Conservation (phyloP, 2,797 vertebrate genomes). For the Uromys caudimaculatus region DNA sequence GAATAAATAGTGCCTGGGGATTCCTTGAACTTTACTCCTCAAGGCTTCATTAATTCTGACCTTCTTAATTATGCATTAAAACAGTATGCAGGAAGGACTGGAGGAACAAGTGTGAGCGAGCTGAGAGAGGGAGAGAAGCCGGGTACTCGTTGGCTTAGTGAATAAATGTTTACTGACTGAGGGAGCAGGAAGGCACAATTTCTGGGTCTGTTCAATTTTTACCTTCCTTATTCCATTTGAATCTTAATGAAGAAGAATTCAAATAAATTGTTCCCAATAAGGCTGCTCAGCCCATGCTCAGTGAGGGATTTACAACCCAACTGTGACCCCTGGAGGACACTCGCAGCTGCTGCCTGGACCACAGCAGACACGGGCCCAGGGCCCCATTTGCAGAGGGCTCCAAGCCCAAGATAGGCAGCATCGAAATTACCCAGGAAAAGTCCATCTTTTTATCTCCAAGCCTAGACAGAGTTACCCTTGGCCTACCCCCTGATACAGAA, state of each 20-base stretch:
- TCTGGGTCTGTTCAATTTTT: slow-evolving; percentile 88
- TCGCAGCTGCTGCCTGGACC: slow-evolving; percentile 55
- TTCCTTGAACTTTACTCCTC: slow-evolving; percentile 93
- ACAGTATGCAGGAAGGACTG: slow-evolving; percentile 86
- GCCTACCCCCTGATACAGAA: background rate
- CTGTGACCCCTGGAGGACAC: slow-evolving; percentile 90
- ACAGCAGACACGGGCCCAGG: accelerated
- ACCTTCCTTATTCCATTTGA: slow-evolving; percentile 87
- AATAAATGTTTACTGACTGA: slow-evolving; percentile 89
- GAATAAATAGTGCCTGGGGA: slow-evolving; percentile 92
- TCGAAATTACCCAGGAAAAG: background rate
- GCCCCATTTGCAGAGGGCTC: background rate
- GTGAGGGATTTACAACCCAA: slow-evolving; percentile 86
- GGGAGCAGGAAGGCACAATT: slow-evolving; percentile 85
- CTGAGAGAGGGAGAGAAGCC: slow-evolving; percentile 40
- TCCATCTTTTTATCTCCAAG: background rate
- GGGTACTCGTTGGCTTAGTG: slow-evolving; percentile 78
- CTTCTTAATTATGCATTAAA: slow-evolving; percentile 95
- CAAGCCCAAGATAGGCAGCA: background rate
- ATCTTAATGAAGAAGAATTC: slow-evolving; percentile 89
- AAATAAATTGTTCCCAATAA: slow-evolving; percentile 85
- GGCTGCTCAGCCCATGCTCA: slow-evolving; percentile 78
- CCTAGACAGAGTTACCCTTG: background rate
- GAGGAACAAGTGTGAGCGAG: slow-evolving; percentile 75
- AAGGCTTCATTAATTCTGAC: slow-evolving; percentile 93